Evolutionary conservation across 2,888 invertebrate genomes (phyloP).

Genomic region (Mesorhabditis sp.): DNA sequence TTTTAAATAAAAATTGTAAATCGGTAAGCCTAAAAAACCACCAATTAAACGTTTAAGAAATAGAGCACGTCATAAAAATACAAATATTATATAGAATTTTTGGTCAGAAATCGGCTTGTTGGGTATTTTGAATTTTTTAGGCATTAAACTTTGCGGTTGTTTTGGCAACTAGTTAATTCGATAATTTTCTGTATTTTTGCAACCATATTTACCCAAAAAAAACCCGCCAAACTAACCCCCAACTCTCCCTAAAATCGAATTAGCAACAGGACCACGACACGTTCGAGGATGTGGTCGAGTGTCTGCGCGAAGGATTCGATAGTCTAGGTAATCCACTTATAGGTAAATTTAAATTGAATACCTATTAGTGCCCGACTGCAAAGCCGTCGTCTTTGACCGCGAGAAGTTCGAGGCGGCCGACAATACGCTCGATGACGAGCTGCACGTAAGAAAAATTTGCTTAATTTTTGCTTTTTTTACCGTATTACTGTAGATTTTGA

Average conservation of each 20-base stretch:
- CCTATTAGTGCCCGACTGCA: conserved; percentile 56
- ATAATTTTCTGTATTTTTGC: conserved; percentile 18
- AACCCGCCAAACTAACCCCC: neutral
- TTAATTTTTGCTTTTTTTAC: too few species aligned
- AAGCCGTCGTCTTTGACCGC: conserved; percentile 60
- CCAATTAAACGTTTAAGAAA: too few species aligned
- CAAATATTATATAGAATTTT: too few species aligned
- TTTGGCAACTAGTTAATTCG: neutral
- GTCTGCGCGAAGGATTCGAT: conserved; percentile 57
- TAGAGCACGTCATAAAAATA: too few species aligned
- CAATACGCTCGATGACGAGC: conserved; percentile 55
- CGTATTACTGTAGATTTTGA: too few species aligned
- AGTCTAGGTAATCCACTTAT: conserved; percentile 25
- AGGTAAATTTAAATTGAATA: neutral
- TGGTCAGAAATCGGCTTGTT: too few species aligned
- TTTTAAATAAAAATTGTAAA: too few species aligned
- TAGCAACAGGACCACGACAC: conserved; percentile 12
- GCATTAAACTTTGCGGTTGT: too few species aligned
- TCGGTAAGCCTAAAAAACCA: too few species aligned
- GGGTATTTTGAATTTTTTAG: too few species aligned
- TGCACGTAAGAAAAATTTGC: conserved; percentile 32
- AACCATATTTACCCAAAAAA: conserved; percentile 14
- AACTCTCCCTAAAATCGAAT: neutral
- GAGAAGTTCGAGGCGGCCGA: conserved; percentile 60
- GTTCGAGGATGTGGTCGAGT: conserved; percentile 57